Evolutionary conservation across 2,888 invertebrate genomes (phyloP), one percentile per base, ranked within the genome.

Genomic region (Thera britannica): DNA sequence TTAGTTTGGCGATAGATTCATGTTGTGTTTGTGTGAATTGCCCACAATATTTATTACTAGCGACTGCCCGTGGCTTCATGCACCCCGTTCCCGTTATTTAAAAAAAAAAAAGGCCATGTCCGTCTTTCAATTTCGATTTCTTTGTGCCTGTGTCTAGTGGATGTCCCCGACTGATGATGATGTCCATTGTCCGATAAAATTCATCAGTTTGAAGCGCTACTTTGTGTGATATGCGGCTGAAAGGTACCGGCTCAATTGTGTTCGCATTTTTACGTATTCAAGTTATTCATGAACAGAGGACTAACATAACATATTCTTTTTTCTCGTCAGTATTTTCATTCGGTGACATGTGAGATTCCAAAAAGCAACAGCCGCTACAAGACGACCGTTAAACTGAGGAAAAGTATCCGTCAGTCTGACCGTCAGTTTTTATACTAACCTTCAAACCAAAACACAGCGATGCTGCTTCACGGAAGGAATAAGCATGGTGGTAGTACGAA

Each of bases 261-360:
- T 34, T 9, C 36, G n/a, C 8, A 9, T n/a, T 35, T 54, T 35
- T 11, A 54, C 35, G 8, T 38, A 55, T 38, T 36, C 55, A 55
- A 36, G 34, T 55, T 36, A 55, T 55, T 55, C 55, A 55, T 55
- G 55, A 55, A n/a, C n/a, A 8, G n/a, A 11, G 36, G 36, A 55
- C 55, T 55, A 38, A 55, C 36, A 38, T 55, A 55, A 55, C 38
- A 54, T 35, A 36, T 55, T 38, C n/a, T 2, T 34, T 55, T 36
- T 55, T 55, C n/a, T 55, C 36, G 36, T 36, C 55, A 11, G n/a
- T 36, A 36, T 55, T 55, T 55, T 11, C 36, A 38, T 35, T 36
- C 36, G 36, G 11, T 3, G 11, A 36, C 11, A n/a, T 35, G 2
- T 41, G 7, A 6, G 55, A 4, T n/a, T 7, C 55, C 38, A 34